Base-by-base conservation (phyloP, 2,888 invertebrate species). In the Caenorhabditis sulstoni region DNA sequence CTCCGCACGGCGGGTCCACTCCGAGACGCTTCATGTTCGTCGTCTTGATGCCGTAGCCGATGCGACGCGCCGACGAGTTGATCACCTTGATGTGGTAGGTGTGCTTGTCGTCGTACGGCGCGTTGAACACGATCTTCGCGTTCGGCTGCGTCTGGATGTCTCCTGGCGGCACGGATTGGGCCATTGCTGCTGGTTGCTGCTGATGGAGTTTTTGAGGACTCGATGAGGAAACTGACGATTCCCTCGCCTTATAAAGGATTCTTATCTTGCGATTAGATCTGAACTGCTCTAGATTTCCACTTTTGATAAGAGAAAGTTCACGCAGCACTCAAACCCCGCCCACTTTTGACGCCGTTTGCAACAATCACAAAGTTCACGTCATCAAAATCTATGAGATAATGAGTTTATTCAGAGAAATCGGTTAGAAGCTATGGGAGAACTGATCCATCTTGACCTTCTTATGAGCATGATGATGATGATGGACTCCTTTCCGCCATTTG, bases 21-120 rank as follows among this genome's bases (percentile, higher is more conserved):
- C 80, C 82, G 55, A 85, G 81, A 57, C 85, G 67, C 78, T 85
- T 85, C 85, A 85, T 83, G 82, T 85, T 85, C 59, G 85, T 85
- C 47, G 84, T 84, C 83, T 84, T 84, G 84, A 84, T 77, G 16
- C 79, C 83, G 81, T 74, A 85, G 41, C 85, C 85, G 73, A 85
- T 85, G 44, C 84, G 83, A 52, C 81, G 81, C 52, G 77, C 85
- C 29, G 83, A 80, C 18, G 82, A 52, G 81, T 85, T 85, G 82
- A 77, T 81, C 53, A 83, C 82, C 78, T 83, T 83, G 81, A 85
- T 83, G 82, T 85, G 83, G 73, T 84, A 84, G 73, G 84, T 83
- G 82, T 84, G 83, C 81, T 84, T 85, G 78, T 85, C 82, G 71
- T 84, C 84, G 81, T 84, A 85, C 62, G 85, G 85, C 49, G 85